Conservation (phyloP, 1,140 invertebrate species). For the Plodia interpunctella region DNA sequence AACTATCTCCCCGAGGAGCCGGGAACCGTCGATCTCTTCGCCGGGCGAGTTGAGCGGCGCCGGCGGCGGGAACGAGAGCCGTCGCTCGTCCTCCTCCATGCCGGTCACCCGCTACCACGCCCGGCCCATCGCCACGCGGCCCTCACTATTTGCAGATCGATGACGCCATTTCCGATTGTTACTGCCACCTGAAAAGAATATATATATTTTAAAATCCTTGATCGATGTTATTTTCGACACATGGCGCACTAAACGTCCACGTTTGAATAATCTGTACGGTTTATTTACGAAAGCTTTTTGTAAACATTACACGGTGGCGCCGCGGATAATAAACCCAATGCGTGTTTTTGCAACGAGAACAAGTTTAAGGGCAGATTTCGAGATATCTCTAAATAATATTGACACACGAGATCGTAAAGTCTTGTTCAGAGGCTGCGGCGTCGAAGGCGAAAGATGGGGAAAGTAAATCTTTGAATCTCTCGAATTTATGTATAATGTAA, state of each 20-base stretch:
- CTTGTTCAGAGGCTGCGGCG: background rate
- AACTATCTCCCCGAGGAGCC: conserved; percentile 69
- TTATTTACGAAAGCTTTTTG: conserved; percentile 8
- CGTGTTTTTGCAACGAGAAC: background rate
- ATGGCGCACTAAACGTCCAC: conserved; percentile 8
- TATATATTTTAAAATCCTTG: conserved; percentile 9
- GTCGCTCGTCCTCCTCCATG: conserved; percentile 72
- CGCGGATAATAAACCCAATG: background rate
- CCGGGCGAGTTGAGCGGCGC: conserved; percentile 70
- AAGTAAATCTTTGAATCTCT: conserved; percentile 4
- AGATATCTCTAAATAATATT: conserved; percentile 13
- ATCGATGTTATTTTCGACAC: conserved; percentile 1
- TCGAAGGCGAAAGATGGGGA: background rate
- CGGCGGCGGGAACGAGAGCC: conserved; percentile 70
- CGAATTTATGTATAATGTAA: background rate
- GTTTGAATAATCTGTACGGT: conserved; percentile 12
- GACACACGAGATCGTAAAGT: conserved; percentile 13
- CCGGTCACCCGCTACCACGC: conserved; percentile 46
- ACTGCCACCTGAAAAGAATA: conserved; percentile 62
- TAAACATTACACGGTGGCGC: conserved; percentile 6
- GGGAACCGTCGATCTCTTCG: conserved; percentile 73
- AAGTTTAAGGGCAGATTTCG: conserved; percentile 9
- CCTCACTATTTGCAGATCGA: conserved; percentile 51
- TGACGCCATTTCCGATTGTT: conserved; percentile 56
- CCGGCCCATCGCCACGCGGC: conserved; percentile 54